Evolutionary conservation across 2,113 vertebrate genomes (phyloP).

Genomic region (Peromyscus polionotus): DNA sequence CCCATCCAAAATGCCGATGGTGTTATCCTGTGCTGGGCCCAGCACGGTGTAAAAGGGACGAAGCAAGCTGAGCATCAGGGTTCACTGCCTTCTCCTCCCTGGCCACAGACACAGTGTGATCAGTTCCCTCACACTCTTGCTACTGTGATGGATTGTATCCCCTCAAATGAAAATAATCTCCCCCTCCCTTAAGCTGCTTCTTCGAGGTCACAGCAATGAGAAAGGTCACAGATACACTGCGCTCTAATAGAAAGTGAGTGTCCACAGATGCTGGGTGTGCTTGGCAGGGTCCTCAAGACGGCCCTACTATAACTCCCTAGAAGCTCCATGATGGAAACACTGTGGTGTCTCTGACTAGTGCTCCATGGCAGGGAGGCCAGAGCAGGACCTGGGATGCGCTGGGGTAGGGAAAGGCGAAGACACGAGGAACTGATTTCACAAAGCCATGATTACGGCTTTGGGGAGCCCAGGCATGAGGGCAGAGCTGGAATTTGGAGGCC

Average conservation of each 20-base stretch:
- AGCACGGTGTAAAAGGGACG: background rate
- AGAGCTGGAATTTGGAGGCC: constrained; percentile 40
- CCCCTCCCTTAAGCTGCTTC: background rate
- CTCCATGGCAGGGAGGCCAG: background rate
- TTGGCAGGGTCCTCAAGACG: accelerated
- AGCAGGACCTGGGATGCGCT: background rate
- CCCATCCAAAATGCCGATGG: no score
- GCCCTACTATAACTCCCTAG: background rate
- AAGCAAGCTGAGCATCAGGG: background rate
- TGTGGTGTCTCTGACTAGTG: background rate
- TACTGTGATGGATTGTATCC: background rate
- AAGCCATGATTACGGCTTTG: background rate
- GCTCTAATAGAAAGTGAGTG: background rate
- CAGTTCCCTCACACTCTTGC: background rate
- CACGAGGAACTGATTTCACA: background rate
- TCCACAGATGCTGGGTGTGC: background rate
- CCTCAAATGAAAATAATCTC: background rate
- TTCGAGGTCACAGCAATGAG: background rate
- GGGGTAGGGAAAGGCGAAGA: background rate
- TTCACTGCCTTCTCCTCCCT: background rate
- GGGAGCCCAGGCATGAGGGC: background rate
- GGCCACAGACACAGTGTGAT: background rate
- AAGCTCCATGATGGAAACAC: accelerated
- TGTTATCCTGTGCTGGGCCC: background rate
- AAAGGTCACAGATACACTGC: background rate